These are phyloP conservation scores for Genyomyrus donnyi DNA, from an alignment of 2,113 vertebrate species.

Conservation along the genomic window DNA sequence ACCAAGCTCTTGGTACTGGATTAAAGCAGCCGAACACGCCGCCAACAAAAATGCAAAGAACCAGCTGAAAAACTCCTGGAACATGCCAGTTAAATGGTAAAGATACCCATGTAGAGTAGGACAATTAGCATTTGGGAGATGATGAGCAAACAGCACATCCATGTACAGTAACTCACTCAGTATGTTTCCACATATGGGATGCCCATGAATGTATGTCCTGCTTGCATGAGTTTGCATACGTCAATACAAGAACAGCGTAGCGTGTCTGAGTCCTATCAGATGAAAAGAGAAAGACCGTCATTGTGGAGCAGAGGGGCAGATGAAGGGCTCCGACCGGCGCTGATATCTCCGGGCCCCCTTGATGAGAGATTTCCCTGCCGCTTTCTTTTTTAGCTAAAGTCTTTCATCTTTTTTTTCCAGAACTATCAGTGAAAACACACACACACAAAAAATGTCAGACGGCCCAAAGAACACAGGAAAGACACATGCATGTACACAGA, in stretches of 20 bases:
- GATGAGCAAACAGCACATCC: neutral
- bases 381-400: neutral
- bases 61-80: neutral
- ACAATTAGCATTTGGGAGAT: neutral
- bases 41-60: neutral
- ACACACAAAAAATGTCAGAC: neutral
- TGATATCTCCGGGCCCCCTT: neutral
- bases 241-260: neutral
- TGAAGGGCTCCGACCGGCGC: neutral
- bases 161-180: neutral
- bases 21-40: neutral
- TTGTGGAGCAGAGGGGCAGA: neutral
- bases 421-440: neutral
- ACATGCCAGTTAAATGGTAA: neutral
- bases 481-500: neutral
- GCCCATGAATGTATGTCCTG: neutral
- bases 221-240: neutral
- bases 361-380: neutral
- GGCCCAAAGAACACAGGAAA: neutral
- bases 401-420: neutral
- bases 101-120: neutral
- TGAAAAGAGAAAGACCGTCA: neutral
- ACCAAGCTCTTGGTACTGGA: neutral
- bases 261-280: neutral
- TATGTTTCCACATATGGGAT: neutral